These are phyloP conservation scores for Dexiosoma caninum DNA, from an alignment of 2,888 invertebrate genomes.

Conservation along the genomic window DNA sequence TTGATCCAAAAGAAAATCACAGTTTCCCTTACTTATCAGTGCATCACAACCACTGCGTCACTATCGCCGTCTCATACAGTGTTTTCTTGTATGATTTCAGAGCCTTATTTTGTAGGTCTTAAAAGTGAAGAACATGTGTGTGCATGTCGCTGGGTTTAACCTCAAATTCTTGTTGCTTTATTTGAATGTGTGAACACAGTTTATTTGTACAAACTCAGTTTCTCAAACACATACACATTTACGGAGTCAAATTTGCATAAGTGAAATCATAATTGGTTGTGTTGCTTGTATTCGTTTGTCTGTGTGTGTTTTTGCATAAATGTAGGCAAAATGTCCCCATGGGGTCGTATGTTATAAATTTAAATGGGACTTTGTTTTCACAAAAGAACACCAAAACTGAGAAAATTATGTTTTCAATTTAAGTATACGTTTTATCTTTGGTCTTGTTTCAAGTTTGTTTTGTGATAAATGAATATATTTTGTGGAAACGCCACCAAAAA, in stretches of 20 bases:
- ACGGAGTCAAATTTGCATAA: conserved; percentile 6
- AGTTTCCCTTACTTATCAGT: not conserved
- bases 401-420: conserved; percentile 40
- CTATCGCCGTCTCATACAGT: not conserved
- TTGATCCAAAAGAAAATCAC: no score
- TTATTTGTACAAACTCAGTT: not conserved
- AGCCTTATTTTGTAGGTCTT: not conserved
- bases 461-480: conserved; percentile 25
- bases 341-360: conserved; percentile 41
- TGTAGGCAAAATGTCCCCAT: conserved; percentile 42
- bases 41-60: no score
- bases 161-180: conserved; percentile 33
- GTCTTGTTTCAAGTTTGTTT: conserved; percentile 18
- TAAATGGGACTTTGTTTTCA: conserved; percentile 46
- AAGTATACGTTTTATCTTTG: not conserved
- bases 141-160: not conserved
- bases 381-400: conserved; percentile 21
- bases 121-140: conserved; percentile 2
- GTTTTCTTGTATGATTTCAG: no score
- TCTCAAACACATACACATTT: not conserved
- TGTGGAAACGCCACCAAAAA: not conserved
- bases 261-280: conserved; percentile 5
- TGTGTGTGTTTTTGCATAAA: conserved; percentile 18
- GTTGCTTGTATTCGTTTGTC: not conserved
- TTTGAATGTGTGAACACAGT: conserved; percentile 24